Evolutionary conservation across 2,888 invertebrate genomes (phyloP).

Genomic region (Lochmaea capreae): DNA sequence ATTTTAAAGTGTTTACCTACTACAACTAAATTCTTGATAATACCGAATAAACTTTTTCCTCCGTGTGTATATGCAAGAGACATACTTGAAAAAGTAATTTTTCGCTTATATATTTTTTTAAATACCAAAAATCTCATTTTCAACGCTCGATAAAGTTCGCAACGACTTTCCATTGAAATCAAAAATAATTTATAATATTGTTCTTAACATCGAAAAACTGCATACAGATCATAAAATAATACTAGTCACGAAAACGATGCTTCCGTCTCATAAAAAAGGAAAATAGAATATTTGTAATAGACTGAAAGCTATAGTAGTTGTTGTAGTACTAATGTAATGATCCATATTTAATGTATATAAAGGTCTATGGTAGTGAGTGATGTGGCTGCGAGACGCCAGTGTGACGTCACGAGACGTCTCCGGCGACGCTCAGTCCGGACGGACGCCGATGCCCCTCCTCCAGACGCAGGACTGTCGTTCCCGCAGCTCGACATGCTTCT

Average conservation of each 20-base stretch:
- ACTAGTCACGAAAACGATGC: conserved; percentile 22
- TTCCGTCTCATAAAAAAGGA: conserved; percentile 28
- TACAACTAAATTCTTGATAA: too few species aligned
- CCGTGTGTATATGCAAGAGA: background rate
- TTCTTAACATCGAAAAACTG: conserved; percentile 33
- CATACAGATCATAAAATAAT: conserved; percentile 31
- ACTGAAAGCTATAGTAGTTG: conserved; percentile 41
- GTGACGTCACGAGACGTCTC: conserved; percentile 59
- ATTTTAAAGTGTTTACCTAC: too few species aligned
- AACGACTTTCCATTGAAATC: conserved; percentile 10
- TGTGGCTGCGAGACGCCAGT: conserved; percentile 60
- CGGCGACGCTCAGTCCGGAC: conserved; percentile 59
- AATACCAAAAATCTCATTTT: background rate
- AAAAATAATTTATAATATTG: conserved; percentile 30
- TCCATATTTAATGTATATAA: conserved; percentile 56
- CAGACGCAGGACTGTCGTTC: conserved; percentile 42
- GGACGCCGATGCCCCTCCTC: conserved; percentile 46
- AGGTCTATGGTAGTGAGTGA: conserved; percentile 58
- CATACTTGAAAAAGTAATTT: background rate
- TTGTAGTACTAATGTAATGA: conserved; percentile 53
- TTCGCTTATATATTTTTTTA: background rate
- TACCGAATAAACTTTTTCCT: too few species aligned
- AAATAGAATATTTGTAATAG: conserved; percentile 45
- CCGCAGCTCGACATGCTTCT: conserved; percentile 38
- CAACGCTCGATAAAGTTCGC: background rate